These are phyloP conservation scores for Selenia dentaria DNA, from an alignment of 2,888 invertebrate species.

Conservation along the genomic window DNA sequence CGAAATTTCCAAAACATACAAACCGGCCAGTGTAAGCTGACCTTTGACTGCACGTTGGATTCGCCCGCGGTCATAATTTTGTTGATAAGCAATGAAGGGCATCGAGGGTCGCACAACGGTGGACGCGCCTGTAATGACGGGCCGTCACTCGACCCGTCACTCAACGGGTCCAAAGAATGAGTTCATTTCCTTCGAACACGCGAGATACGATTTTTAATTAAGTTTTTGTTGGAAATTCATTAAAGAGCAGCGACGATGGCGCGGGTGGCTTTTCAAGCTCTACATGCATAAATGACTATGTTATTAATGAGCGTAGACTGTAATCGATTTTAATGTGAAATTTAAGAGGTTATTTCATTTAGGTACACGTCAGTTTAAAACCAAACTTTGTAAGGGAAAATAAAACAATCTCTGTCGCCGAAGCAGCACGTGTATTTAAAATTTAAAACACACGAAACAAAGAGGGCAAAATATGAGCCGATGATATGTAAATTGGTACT, in stretches of 20 bases:
- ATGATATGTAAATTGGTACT: conserved; percentile 64
- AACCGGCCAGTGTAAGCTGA: conserved; percentile 54
- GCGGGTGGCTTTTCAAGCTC: conserved; percentile 56
- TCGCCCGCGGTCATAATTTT: conserved; percentile 53
- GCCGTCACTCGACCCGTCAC: conserved; percentile 78
- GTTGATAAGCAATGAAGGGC: conserved; percentile 47
- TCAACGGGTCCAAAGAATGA: conserved; percentile 79
- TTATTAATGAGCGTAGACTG: conserved; percentile 72
- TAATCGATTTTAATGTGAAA: conserved; percentile 41
- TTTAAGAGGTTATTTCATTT: conserved; percentile 56
- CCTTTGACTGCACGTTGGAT: conserved; percentile 55
- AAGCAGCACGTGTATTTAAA: conserved; percentile 41
- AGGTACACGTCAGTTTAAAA: conserved; percentile 53
- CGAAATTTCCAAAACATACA: conserved; percentile 72
- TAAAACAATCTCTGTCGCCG: conserved; percentile 27
- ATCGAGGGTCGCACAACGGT: conserved; percentile 53
- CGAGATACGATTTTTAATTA: conserved; percentile 84
- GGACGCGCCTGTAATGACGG: conserved; percentile 70
- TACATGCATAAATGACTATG: conserved; percentile 73
- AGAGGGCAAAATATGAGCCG: conserved; percentile 46
- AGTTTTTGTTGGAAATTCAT: conserved; percentile 84
- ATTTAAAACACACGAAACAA: conserved; percentile 49
- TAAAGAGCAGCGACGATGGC: conserved; percentile 69
- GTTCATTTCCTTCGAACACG: conserved; percentile 83
- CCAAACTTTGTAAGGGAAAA: conserved; percentile 45